These are phyloP conservation scores for Strix aluco DNA, from an alignment of 2,113 vertebrate species.

Conservation along the genomic window DNA sequence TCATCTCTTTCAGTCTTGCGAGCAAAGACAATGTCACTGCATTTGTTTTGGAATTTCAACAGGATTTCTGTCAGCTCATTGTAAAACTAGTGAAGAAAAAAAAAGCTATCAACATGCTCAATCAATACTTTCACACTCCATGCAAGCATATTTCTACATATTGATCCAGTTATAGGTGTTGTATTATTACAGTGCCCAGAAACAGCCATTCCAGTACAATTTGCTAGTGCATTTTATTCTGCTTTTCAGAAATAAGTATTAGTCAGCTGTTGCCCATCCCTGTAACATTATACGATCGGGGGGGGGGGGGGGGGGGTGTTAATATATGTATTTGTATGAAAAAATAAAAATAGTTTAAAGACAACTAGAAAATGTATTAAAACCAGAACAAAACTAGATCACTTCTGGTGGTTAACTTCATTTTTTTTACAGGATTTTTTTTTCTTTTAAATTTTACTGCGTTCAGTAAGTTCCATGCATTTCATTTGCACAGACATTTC, in stretches of 20 bases:
- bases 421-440: background rate
- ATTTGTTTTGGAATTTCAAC: slow-evolving; percentile 97
- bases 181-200: background rate
- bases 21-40: slow-evolving; percentile 97
- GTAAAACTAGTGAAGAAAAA: slow-evolving; percentile 84
- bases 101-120: background rate
- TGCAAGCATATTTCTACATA: background rate
- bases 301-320: background rate
- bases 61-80: slow-evolving; percentile 96
- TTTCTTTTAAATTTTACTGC: background rate
- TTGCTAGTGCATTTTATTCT: background rate
- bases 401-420: background rate
- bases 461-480: background rate
- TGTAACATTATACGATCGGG: background rate
- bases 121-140: background rate
- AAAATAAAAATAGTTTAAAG: background rate
- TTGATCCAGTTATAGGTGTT: background rate
- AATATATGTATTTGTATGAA: background rate
- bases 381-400: background rate
- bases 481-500: background rate
- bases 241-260: background rate
- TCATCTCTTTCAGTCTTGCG: slow-evolving; percentile 97
- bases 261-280: background rate
- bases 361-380: background rate
- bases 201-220: background rate